Percentiles rank a stretch among this genome's conserved stretches.
These are phyloP conservation scores for Gymnopithys bicolor DNA, from an alignment of 2,797 vertebrate species.

Conservation along the genomic window DNA sequence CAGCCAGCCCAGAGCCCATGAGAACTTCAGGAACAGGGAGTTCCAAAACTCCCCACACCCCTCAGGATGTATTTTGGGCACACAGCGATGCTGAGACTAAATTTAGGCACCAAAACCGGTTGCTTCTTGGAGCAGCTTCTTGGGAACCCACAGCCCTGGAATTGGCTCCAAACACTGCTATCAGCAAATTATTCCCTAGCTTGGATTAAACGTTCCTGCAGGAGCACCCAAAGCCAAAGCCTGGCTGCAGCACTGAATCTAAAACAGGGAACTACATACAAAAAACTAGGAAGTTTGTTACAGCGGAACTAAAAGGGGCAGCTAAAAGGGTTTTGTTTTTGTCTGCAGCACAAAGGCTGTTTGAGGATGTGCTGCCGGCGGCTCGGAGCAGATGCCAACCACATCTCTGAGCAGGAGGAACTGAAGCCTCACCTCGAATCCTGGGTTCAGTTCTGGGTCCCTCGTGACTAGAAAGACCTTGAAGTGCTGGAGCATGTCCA, in stretches of 20 bases:
- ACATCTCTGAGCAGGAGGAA: not conserved
- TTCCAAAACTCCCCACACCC: not conserved
- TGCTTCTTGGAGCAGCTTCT: conserved; percentile 32
- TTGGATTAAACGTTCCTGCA: not conserved
- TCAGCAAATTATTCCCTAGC: conserved; percentile 12
- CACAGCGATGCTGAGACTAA: conserved; percentile 13
- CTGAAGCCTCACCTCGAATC: not conserved
- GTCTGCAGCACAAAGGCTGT: conserved; percentile 25
- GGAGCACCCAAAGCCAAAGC: conserved; percentile 9
- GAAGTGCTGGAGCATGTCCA: not conserved
- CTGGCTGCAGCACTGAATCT: not conserved
- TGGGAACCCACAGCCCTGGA: conserved; percentile 26
- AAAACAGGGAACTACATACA: conserved; percentile 26
- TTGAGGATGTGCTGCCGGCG: not conserved
- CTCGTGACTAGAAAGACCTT: not conserved
- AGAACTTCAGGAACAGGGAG: not conserved
- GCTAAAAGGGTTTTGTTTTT: not conserved
- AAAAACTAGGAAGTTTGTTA: conserved; percentile 16
- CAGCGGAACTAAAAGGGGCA: conserved; percentile 36
- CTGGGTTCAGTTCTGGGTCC: not conserved
- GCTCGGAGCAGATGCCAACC: conserved; percentile 13
- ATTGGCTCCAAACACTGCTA: not conserved
- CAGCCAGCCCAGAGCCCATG: not conserved
- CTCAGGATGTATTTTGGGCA: not conserved
- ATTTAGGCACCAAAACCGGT: conserved; percentile 32